Percentiles rank a stretch among this genome's conserved stretches.
phyloP scores from a whole-genome alignment of 2,113 vertebrate species.

The Speoplatyrhinus poulsoni region DNA sequence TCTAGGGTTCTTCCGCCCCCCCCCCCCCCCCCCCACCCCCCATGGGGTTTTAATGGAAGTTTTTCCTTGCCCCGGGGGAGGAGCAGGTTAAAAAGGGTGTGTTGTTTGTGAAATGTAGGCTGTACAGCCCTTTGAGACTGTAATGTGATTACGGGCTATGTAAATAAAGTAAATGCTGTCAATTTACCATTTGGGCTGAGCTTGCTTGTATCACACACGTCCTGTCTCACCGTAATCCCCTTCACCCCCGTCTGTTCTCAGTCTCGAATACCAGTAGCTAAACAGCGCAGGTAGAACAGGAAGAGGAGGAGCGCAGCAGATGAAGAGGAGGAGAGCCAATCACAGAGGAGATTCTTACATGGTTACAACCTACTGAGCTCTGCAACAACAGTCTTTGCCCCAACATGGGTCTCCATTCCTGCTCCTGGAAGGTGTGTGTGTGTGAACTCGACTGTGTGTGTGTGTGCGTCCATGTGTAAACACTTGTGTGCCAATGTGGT shows the following conservation, averaged over 20 bases:
- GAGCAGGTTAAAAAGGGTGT: too few species aligned
- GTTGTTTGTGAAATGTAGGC: too few species aligned
- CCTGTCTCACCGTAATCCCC: too few species aligned
- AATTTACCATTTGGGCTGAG: too few species aligned
- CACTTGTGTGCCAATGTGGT: background rate
- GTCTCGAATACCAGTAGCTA: constrained; percentile 58
- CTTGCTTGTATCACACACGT: too few species aligned
- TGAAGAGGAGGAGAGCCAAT: constrained; percentile 16
- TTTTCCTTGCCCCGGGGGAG: too few species aligned
- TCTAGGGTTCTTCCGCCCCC: too few species aligned
- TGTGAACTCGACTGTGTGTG: constrained; percentile 8
- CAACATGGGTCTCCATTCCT: constrained; percentile 48
- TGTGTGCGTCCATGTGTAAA: background rate
- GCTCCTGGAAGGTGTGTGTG: constrained; percentile 39
- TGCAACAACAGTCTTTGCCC: constrained; percentile 22
- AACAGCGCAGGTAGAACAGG: background rate
- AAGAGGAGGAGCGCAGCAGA: constrained; percentile 44
- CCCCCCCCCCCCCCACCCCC: too few species aligned
- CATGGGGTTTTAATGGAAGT: too few species aligned
- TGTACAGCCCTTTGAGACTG: too few species aligned
- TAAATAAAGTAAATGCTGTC: too few species aligned
- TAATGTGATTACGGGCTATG: too few species aligned
- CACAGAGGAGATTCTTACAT: constrained; percentile 34
- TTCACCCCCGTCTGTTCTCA: constrained; percentile 33
- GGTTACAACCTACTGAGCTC: constrained; percentile 47